These are phyloP conservation scores for Todus mexicanus DNA, from an alignment of 2,797 vertebrate genomes.

Conservation along the genomic window DNA sequence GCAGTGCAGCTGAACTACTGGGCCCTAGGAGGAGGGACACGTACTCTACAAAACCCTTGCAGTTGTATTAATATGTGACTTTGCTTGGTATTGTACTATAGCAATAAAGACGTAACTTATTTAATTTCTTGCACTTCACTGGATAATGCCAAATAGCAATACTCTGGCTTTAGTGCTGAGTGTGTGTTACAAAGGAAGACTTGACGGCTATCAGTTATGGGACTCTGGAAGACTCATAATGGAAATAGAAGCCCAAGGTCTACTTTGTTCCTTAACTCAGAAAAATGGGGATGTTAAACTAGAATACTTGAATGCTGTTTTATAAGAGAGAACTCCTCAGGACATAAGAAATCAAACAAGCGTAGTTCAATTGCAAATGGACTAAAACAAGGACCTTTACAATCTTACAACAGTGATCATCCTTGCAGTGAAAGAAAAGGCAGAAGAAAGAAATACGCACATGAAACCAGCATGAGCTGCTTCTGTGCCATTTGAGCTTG, in stretches of 20 bases:
- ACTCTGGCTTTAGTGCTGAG: constrained; percentile 74
- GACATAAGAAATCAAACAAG: constrained; percentile 53
- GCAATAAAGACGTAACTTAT: constrained; percentile 78
- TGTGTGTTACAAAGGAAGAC: constrained; percentile 64
- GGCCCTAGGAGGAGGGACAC: background rate
- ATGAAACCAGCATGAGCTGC: constrained; percentile 43
- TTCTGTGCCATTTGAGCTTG: constrained; percentile 59
- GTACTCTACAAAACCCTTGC: background rate
- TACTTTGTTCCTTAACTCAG: constrained; percentile 61
- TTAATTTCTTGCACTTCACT: constrained; percentile 80
- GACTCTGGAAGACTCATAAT: constrained; percentile 45
- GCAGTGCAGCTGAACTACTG: constrained; percentile 41
- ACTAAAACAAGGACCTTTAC: constrained; percentile 53
- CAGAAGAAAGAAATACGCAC: constrained; percentile 25
- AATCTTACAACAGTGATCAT: constrained; percentile 8
- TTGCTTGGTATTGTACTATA: constrained; percentile 71
- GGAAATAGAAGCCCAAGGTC: constrained; percentile 40
- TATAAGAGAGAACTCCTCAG: constrained; percentile 73
- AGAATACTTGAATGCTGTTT: constrained; percentile 77
- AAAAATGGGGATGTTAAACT: constrained; percentile 69
- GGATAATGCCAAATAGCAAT: constrained; percentile 80
- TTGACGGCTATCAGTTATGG: constrained; percentile 28
- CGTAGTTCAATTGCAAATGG: constrained; percentile 37
- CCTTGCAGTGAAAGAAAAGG: constrained; percentile 53
- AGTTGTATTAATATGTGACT: constrained; percentile 57